A percentile compares a stretch with the other conserved stretches of the same genome.
These are phyloP conservation scores for Xanthorhoe designata DNA, from an alignment of 2,888 invertebrate genomes.

Conservation along the genomic window DNA sequence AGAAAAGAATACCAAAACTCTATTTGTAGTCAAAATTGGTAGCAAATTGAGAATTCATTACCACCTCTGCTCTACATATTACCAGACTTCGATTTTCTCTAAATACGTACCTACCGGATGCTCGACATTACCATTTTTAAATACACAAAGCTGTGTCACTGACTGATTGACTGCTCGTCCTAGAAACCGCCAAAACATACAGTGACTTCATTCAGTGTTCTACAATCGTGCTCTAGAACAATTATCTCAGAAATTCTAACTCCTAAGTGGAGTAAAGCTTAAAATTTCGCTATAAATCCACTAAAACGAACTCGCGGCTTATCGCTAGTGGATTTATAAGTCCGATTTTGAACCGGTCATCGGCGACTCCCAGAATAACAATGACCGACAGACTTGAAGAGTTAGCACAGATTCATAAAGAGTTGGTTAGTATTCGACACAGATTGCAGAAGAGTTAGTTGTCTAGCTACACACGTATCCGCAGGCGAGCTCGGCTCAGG, in stretches of 20 bases:
- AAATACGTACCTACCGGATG: constrained; percentile 13
- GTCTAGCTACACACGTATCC: constrained; percentile 44
- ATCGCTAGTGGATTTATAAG: constrained; percentile 11
- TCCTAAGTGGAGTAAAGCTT: not conserved
- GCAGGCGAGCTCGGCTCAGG: constrained; percentile 60
- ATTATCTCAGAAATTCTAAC: not conserved
- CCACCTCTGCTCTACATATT: constrained; percentile 15
- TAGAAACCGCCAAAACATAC: not conserved
- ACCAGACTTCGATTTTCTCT: constrained; percentile 17
- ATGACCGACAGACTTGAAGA: constrained; percentile 45
- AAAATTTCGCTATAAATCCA: not conserved
- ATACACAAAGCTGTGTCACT: not conserved
- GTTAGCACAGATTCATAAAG: constrained; percentile 19
- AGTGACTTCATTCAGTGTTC: not conserved
- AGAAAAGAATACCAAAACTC: not conserved
- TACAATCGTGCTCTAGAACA: not conserved
- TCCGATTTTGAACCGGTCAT: constrained; percentile 57
- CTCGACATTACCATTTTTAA: constrained; percentile 48
- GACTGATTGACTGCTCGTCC: not conserved
- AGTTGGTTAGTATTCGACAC: constrained; percentile 21
- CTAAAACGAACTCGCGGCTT: not conserved
- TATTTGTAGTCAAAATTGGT: not conserved
- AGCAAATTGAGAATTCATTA: constrained; percentile 4
- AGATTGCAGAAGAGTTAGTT: constrained; percentile 25
- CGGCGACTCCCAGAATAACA: constrained; percentile 60